Percentiles rank a stretch among this genome's conserved stretches.
phyloP scores from a whole-genome alignment of 2,888 invertebrate genomes.

The Sphaerophoria rueppellii region DNA sequence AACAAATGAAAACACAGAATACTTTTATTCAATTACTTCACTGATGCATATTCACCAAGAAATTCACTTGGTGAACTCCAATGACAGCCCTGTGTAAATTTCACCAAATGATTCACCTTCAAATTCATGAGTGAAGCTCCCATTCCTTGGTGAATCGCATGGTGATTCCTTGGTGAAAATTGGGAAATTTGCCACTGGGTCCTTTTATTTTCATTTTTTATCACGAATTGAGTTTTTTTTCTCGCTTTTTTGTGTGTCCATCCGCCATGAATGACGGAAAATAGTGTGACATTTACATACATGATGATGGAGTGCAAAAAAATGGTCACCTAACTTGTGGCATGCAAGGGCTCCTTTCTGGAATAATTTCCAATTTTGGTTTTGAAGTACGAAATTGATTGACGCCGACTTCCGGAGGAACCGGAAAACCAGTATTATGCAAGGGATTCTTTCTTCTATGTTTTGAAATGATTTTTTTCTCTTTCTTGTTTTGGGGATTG shows the following conservation, averaged over 20 bases:
- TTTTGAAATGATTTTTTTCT: neutral
- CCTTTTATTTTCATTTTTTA: slow-evolving; percentile 15
- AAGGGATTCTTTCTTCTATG: neutral
- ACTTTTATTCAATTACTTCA: too few species aligned
- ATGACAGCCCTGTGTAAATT: too few species aligned
- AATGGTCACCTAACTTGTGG: slow-evolving; percentile 1
- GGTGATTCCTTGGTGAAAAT: too few species aligned
- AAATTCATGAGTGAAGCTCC: too few species aligned
- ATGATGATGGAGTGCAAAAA: slow-evolving; percentile 27
- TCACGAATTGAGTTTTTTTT: slow-evolving; percentile 56
- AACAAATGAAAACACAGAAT: too few species aligned
- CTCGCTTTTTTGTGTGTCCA: neutral
- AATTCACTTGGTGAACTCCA: too few species aligned
- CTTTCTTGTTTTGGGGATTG: too few species aligned
- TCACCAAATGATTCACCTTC: too few species aligned
- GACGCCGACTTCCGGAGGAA: neutral
- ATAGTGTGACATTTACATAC: slow-evolving; percentile 64
- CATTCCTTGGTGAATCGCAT: too few species aligned
- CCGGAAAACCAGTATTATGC: neutral
- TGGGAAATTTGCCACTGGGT: too few species aligned
- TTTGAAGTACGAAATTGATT: slow-evolving; percentile 55
- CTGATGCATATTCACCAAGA: too few species aligned
- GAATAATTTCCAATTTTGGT: slow-evolving; percentile 64
- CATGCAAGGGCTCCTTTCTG: slow-evolving; percentile 41
- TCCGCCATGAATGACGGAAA: slow-evolving; percentile 2